Evolutionary conservation across 2,888 invertebrate species (phyloP), one percentile per base, ranked within the genome.

Genomic region (Thymelicus lineola): DNA sequence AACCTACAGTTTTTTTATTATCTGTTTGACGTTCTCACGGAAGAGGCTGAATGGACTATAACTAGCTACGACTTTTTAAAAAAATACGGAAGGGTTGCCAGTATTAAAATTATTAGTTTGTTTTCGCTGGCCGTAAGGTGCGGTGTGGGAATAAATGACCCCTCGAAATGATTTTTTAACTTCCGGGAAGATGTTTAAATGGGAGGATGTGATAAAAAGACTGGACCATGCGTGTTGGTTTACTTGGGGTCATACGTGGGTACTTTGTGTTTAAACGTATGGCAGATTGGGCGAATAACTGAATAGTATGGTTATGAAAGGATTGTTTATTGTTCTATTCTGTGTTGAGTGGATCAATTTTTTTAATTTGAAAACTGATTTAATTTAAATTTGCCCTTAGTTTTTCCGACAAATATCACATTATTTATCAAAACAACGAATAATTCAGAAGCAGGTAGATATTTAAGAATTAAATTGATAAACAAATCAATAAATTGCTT

Each of bases 11-110:
- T 89, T 89, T 90, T 89, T 81, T 88, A 86, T 87, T 86, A 82
- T 82, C 83, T 92, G 81, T 92, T 91, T 91, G 87, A 86, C 74
- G 88, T 93, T 93, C 92, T 91, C 92, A 93, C 92, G 92, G 90
- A 89, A 88, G 89, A 90, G 86, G 82, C 83, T 90, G 87, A 88
- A 90, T 89, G 88, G 89, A 88, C 89, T 82, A 71, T 74, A 77
- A 75, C 77, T 74, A 77, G 75, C 77, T 74, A 76, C 80, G 80
- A 80, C 79, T 80, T 82, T 79, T 77, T 74, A 76, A 79, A 90
- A 91, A 92, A 92, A 89, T 85, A 81, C 90, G 91, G 92, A 93
- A 93, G 92, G 92, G 92, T 91, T 93, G 85, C 82, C 84, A 84
- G 87, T 85, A 87, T 86, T 86, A 79, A 90, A 91, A 89, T 88